Evolutionary conservation across 2,797 vertebrate genomes (phyloP), one percentile per base, ranked within the genome.

Genomic region (Danio aesculapii): DNA sequence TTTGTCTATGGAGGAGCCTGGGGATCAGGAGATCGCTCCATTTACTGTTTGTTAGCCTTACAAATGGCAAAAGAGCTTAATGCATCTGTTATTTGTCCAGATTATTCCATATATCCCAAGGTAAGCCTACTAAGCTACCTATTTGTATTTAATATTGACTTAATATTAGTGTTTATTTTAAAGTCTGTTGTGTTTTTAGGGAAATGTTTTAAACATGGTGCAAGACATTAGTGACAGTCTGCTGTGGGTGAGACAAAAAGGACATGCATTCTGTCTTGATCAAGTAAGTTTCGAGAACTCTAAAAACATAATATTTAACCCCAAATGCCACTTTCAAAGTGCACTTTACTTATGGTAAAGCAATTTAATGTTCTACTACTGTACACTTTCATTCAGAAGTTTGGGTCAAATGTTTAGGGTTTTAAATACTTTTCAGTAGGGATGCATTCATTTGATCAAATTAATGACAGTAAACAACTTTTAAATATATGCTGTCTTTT

Each of bases 1-100:
- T 95, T 95, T 83, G 84, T 95, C 75, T 95, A 93, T 7, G 94
- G 94, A 14, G 93, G 94, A 0, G 92, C 91, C 0, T 94, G 93
- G 94, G 91, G 93, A 43, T 93, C 94, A 16, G 94, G 94, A 81
- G 88, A 94, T 30, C 86, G 93, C 83, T 88, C 91, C 69, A 93
- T 78, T 10, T 95, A 94, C 89, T 94, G 94, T 85, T 87, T 95
- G 57, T 86, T 95, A 81, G 93, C 93, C 73, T 74, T 88, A 41
- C 91, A 92, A 75, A 92, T 94, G 91, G 90, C 92, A 50, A 86
- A 93, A 69, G 91, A 95, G 82, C 90, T 95, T 61, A 87, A 83
- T 9, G 90, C 89, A 12, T 81, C 87, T 13, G 93, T 95, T 11
- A 53, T 94, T 68, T 95, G 94, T 78, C 94, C 93, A 0, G 94